Evolutionary conservation across 2,888 invertebrate genomes (phyloP), one percentile per base, ranked within the genome.

Genomic region (Meandrusa payeni): DNA sequence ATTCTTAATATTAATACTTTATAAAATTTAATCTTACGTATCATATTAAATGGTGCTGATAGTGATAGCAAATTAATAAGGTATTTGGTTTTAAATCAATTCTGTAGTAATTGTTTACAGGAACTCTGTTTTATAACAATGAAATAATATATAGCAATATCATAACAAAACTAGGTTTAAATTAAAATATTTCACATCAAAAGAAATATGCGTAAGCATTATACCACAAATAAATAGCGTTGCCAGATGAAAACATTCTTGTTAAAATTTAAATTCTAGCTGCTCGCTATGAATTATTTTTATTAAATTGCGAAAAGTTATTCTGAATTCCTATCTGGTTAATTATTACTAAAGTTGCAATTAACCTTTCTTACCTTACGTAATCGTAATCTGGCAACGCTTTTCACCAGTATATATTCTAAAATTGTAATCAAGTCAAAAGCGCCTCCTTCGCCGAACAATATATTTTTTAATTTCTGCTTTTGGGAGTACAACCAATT

Each of bases 341-440:
- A n/a, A n/a, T n/a, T n/a, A n/a, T n/a, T n/a, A n/a, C n/a, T n/a
- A n/a, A n/a, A n/a, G n/a, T n/a, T n/a, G n/a, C n/a, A n/a, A n/a
- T n/a, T n/a, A n/a, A n/a, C n/a, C n/a, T n/a, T n/a, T n/a, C n/a
- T n/a, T n/a, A n/a, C n/a, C n/a, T n/a, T n/a, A n/a, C n/a, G n/a
- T n/a, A n/a, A n/a, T n/a, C n/a, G n/a, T n/a, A n/a, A 36, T 36
- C 17, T 37, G 29, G 36, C 42, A 42, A 37, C 36, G 7, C 17
- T 40, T 11, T 31, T 20, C 22, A 2, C 3, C 2, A 41, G 9
- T 9, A 13, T 15, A 20, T 23, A 28, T 28, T 36, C 19, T 19
- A 23, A 17, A 3, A 23, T 7, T 9, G 7, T 19, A 20, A 27
- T 7, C 2, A 13, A 22, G 15, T 33, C 20, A 13, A 22, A 24